These are phyloP conservation scores for Cataglyphis hispanica DNA, from an alignment of 1,140 invertebrate genomes.

Conservation along the genomic window DNA sequence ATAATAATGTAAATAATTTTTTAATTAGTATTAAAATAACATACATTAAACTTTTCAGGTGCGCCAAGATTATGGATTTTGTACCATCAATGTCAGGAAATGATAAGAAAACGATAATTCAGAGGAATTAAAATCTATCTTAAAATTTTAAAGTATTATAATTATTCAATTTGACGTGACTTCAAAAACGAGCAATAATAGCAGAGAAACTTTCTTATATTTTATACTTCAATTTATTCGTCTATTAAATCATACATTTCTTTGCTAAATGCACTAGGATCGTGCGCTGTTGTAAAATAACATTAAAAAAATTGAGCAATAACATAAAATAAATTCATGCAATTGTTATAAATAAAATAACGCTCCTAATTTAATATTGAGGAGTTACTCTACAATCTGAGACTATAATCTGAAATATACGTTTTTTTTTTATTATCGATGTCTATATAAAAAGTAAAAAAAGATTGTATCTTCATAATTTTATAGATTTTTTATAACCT, in stretches of 20 bases:
- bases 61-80: slow-evolving; percentile 49
- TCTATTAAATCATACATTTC: not conserved
- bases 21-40: not conserved
- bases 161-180: not conserved
- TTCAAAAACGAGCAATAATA: not conserved
- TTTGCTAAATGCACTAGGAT: not conserved
- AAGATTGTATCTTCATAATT: not conserved
- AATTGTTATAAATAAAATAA: slow-evolving; percentile 22
- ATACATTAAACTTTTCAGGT: slow-evolving; percentile 41
- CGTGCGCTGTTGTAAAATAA: not conserved
- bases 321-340: not conserved
- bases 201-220: not conserved
- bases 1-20: not conserved
- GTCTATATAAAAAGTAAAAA: not conserved
- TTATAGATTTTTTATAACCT: not conserved
- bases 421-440: not conserved
- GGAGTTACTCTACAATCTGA: not conserved
- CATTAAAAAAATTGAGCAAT: slow-evolving; percentile 19
- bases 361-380: not conserved
- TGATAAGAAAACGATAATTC: not conserved
- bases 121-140: not conserved
- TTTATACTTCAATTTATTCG: slow-evolving; percentile 14
- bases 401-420: not conserved
- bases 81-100: not conserved
- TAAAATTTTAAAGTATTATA: not conserved